These are phyloP conservation scores for Ceratitis capitata DNA, from an alignment of 1,140 invertebrate genomes.

Conservation along the genomic window DNA sequence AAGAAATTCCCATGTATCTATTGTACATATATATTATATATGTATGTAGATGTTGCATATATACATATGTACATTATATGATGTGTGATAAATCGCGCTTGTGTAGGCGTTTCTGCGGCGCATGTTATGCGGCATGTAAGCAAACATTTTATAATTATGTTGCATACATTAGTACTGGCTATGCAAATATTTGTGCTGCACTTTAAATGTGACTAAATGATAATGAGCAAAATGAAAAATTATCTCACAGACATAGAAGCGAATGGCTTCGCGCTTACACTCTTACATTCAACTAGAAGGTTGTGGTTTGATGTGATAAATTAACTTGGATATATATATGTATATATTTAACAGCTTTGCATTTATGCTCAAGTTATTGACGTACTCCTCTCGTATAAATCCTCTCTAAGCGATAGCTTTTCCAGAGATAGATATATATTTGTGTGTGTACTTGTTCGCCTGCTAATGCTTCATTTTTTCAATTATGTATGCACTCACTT, in stretches of 20 bases:
- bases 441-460: background rate
- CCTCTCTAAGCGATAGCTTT: background rate
- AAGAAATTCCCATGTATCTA: too few relatives aligned
- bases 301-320: background rate
- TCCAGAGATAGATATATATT: too few relatives aligned
- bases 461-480: background rate
- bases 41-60: too few relatives aligned
- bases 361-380: background rate
- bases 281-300: too few relatives aligned
- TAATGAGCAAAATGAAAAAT: conserved; percentile 37
- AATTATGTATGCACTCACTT: background rate
- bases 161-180: conserved; percentile 30
- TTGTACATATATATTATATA: too few relatives aligned
- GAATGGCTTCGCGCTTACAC: background rate
- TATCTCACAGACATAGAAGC: background rate
- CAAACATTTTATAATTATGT: conserved; percentile 41
- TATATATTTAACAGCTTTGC: background rate
- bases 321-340: background rate
- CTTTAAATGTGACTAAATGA: conserved; percentile 39
- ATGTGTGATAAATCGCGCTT: too few relatives aligned
- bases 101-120: background rate
- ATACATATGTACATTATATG: too few relatives aligned
- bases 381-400: background rate
- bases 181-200: conserved; percentile 35
- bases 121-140: conserved; percentile 10